phyloP scores from a whole-genome alignment of 1,140 invertebrate species.

The Odontomachus brunneus region DNA sequence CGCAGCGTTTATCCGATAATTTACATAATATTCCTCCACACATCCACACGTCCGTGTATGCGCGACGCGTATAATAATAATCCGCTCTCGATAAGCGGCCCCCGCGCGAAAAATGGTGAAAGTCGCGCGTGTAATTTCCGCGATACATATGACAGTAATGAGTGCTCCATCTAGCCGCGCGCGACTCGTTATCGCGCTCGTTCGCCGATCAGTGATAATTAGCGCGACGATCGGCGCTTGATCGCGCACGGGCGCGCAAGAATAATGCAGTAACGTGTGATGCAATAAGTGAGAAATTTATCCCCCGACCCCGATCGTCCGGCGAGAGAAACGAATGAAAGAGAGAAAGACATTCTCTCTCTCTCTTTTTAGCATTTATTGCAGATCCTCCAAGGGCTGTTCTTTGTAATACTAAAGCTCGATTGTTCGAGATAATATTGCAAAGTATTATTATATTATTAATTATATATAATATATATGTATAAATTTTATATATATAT shows the following conservation, averaged over 20 bases:
- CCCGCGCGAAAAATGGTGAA: slow-evolving; percentile 50
- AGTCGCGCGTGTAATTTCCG: slow-evolving; percentile 47
- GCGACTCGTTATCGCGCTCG: neutral
- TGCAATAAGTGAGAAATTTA: neutral
- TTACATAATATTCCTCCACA: slow-evolving; percentile 52
- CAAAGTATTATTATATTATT: too few relatives aligned
- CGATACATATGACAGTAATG: slow-evolving; percentile 4
- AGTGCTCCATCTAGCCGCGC: neutral
- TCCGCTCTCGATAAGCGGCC: slow-evolving; percentile 26
- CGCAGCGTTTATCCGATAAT: slow-evolving; percentile 14
- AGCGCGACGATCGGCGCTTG: slow-evolving; percentile 1
- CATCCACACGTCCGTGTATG: too few relatives aligned
- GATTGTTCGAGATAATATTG: too few relatives aligned
- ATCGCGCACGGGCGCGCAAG: neutral
- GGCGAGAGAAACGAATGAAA: too few relatives aligned
- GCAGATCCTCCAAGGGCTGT: too few relatives aligned
- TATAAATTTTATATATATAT: too few relatives aligned
- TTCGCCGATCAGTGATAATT: neutral
- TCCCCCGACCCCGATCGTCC: neutral
- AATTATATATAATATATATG: too few relatives aligned
- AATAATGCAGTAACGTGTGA: neutral
- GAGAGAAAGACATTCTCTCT: too few relatives aligned
- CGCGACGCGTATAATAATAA: neutral
- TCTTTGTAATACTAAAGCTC: too few relatives aligned
- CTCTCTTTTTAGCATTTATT: too few relatives aligned